Conservation (phyloP, 2,113 vertebrate genomes). For the Gopherus flavomarginatus region DNA sequence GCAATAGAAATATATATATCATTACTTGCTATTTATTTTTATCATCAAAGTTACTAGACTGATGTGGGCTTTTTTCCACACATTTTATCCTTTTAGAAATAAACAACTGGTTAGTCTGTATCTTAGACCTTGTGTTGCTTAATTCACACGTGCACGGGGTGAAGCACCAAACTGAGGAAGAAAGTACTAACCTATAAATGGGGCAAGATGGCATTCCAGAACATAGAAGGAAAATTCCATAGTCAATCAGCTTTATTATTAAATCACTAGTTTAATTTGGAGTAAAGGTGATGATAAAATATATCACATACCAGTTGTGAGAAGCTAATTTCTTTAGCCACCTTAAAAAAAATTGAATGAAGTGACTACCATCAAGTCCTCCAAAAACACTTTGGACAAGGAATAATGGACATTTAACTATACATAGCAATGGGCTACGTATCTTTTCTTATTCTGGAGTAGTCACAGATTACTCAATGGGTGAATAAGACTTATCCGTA, state of each 20-base stretch:
- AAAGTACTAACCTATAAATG: background rate
- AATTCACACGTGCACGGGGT: background rate
- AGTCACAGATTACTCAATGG: background rate
- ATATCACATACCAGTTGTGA: background rate
- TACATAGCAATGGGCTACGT: background rate
- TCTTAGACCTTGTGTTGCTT: background rate
- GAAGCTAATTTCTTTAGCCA: background rate
- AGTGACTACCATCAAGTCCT: background rate
- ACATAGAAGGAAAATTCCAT: background rate
- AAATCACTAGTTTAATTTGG: background rate
- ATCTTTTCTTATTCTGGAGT: background rate
- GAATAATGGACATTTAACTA: background rate
- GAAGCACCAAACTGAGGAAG: background rate
- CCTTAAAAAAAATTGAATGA: background rate
- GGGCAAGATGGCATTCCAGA: background rate
- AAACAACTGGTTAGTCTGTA: fast-evolving
- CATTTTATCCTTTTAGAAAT: background rate
- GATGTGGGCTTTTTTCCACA: background rate
- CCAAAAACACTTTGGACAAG: background rate
- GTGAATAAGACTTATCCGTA: background rate
- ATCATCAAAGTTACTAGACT: background rate
- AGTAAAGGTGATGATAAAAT: fast-evolving
- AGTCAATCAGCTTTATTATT: background rate
- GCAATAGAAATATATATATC: background rate
- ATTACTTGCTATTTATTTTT: background rate